A percentile compares a stretch with the other conserved stretches of the same genome.
These are phyloP conservation scores for Ceratosolen solmsi DNA, from an alignment of 1,140 invertebrate genomes.

Conservation along the genomic window DNA sequence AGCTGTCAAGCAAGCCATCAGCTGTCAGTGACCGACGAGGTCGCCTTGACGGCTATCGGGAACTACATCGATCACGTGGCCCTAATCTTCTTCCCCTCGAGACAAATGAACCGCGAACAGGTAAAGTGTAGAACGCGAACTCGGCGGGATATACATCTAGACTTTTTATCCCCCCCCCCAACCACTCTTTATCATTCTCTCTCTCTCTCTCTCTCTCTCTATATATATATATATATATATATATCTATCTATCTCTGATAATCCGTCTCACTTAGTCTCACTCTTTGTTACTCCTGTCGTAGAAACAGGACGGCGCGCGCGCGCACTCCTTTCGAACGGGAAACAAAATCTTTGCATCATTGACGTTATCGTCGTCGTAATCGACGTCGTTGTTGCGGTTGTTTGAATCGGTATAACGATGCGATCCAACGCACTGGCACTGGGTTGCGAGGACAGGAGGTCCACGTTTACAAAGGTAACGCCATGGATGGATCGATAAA, in stretches of 20 bases:
- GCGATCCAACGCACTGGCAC: too few relatives aligned
- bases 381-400: too few relatives aligned
- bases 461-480: too few relatives aligned
- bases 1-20: neutral
- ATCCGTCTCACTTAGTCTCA: too few relatives aligned
- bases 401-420: too few relatives aligned
- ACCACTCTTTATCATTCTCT: neutral
- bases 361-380: too few relatives aligned
- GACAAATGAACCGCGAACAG: too few relatives aligned
- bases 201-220: slow-evolving; percentile 2
- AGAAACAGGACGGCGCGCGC: neutral
- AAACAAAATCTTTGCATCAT: too few relatives aligned
- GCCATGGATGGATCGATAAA: slow-evolving; percentile 2
- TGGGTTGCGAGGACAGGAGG: too few relatives aligned
- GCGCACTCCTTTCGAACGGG: neutral
- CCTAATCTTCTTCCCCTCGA: neutral
- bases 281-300: too few relatives aligned
- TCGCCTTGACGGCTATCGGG: neutral
- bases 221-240: too few relatives aligned
- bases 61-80: slow-evolving; percentile 6
- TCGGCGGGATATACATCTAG: neutral
- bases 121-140: neutral
- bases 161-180: neutral
- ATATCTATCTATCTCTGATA: too few relatives aligned
- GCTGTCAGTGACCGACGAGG: neutral